Percentiles rank a stretch among this genome's conserved stretches.
Conservation (phyloP, 2,797 vertebrate species). For the Pseudotriccus pelzelni region DNA sequence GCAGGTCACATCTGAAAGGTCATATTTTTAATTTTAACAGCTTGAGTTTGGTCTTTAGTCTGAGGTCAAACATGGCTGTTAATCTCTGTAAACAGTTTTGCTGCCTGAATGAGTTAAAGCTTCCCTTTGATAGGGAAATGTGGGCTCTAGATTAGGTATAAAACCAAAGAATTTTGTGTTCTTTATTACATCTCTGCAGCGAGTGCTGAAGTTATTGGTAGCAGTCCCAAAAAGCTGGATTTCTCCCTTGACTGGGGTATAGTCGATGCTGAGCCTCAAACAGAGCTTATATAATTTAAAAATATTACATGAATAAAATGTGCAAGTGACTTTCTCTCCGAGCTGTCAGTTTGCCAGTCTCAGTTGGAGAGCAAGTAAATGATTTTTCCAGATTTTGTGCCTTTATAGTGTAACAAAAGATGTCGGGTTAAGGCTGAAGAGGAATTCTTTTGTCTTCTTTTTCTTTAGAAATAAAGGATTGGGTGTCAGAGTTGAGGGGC, state of each 20-base stretch:
- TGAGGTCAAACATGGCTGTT: neutral
- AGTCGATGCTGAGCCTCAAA: constrained; percentile 30
- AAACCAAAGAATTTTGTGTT: constrained; percentile 22
- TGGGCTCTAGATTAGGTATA: neutral
- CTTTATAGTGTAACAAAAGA: constrained; percentile 59
- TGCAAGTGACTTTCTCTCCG: constrained; percentile 41
- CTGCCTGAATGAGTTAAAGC: neutral
- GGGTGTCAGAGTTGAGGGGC: neutral
- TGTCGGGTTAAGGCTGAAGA: neutral
- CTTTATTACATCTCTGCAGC: constrained; percentile 12
- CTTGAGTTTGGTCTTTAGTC: neutral
- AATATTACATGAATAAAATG: constrained; percentile 58
- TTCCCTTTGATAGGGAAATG: neutral
- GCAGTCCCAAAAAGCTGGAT: neutral
- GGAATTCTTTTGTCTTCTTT: neutral
- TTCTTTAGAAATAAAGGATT: constrained; percentile 25
- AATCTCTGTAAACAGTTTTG: neutral
- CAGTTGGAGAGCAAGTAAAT: constrained; percentile 44
- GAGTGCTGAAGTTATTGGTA: neutral
- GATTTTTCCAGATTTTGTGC: constrained; percentile 55
- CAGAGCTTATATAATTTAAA: constrained; percentile 59
- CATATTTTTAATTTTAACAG: neutral
- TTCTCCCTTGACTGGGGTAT: constrained; percentile 40
- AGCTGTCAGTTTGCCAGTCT: constrained; percentile 50
- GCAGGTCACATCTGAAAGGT: neutral